These are phyloP conservation scores for Aythya fuligula DNA, from an alignment of 2,797 vertebrate genomes.

Conservation along the genomic window DNA sequence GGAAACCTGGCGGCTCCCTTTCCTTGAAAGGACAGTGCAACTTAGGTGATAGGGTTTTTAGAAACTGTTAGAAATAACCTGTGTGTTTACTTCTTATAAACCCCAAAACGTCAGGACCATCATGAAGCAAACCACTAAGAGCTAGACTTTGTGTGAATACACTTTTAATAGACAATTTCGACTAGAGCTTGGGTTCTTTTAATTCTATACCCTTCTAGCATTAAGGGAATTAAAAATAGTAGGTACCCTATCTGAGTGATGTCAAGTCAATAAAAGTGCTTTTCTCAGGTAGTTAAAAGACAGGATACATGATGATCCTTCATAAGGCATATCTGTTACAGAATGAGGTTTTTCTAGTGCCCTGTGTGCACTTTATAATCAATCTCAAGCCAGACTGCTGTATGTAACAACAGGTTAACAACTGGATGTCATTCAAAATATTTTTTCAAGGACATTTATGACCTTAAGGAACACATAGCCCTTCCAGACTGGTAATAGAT, in stretches of 20 bases:
- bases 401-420: background rate
- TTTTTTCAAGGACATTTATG: background rate
- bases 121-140: background rate
- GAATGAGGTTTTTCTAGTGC: background rate
- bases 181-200: background rate
- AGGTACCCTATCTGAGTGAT: background rate
- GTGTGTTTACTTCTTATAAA: background rate
- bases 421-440: background rate
- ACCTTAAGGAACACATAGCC: background rate
- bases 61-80: background rate
- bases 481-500: background rate
- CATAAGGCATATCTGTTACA: background rate
- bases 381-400: background rate
- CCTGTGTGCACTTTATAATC: background rate
- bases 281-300: background rate
- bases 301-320: background rate
- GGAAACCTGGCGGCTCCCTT: background rate
- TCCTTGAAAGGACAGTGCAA: fast-evolving
- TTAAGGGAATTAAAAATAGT: background rate
- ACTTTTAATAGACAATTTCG: background rate
- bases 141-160: background rate
- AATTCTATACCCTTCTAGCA: background rate
- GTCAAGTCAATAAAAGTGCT: background rate
- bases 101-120: background rate
- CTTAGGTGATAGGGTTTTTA: background rate